Evolutionary conservation across 2,113 vertebrate species (phyloP).

Genomic region (Sprattus sprattus): DNA sequence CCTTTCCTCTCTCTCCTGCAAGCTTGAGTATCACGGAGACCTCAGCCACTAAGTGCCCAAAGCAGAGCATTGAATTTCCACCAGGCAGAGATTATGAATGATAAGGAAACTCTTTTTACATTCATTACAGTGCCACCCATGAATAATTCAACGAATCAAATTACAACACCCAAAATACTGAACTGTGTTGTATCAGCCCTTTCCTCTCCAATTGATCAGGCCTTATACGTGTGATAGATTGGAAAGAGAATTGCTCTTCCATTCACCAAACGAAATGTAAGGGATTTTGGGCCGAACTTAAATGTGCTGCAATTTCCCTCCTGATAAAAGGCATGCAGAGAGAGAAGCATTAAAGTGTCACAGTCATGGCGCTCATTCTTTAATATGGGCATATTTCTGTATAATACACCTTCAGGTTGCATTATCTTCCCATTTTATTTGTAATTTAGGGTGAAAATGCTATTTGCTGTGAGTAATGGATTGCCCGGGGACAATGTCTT

Average conservation of each 20-base stretch:
- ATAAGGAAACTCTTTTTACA: slow-evolving; percentile 68
- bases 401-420: slow-evolving; percentile 9
- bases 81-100: slow-evolving; percentile 68
- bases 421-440: slow-evolving; percentile 28
- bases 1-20: slow-evolving; percentile 43
- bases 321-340: not conserved
- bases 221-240: slow-evolving; percentile 46
- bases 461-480: slow-evolving; percentile 42
- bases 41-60: slow-evolving; percentile 59
- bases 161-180: slow-evolving; percentile 61
- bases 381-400: not conserved
- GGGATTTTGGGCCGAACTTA: not conserved
- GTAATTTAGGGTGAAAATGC: slow-evolving; percentile 44
- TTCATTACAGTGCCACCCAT: slow-evolving; percentile 65
- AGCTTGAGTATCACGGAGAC: slow-evolving; percentile 48
- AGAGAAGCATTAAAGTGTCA: not conserved
- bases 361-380: slow-evolving; percentile 2
- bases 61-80: slow-evolving; percentile 62
- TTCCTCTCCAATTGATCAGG: slow-evolving; percentile 48
- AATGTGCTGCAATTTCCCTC: not conserved
- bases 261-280: not conserved
- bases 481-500: slow-evolving; percentile 40
- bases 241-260: slow-evolving; percentile 23
- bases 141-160: slow-evolving; percentile 71
- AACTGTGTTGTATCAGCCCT: slow-evolving; percentile 53